Percentiles rank a stretch among this genome's conserved stretches.
phyloP scores from a whole-genome alignment of 2,113 vertebrate genomes.

The Corythornis vintsioides region DNA sequence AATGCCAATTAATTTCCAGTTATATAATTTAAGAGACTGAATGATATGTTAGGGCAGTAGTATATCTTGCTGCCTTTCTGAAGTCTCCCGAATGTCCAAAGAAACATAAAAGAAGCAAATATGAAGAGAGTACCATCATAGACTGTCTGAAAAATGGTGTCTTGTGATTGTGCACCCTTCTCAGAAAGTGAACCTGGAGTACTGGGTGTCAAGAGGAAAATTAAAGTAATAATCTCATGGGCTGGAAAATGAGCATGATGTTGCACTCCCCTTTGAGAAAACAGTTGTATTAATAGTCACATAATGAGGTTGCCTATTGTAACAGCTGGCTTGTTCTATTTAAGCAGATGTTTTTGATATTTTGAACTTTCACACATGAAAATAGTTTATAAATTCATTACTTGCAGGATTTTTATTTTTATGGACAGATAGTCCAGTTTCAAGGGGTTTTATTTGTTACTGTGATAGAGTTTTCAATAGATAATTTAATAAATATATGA shows the following conservation, averaged over 20 bases:
- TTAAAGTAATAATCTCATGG: background rate
- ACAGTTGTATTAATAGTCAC: background rate
- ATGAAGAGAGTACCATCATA: background rate
- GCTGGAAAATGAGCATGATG: background rate
- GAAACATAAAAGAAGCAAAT: background rate
- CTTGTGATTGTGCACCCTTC: background rate
- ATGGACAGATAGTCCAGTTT: background rate
- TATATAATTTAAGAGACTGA: background rate
- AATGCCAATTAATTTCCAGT: conserved; percentile 41
- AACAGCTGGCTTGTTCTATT: background rate
- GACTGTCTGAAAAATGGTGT: background rate
- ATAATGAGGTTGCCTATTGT: background rate
- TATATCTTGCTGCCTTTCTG: background rate
- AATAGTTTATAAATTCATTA: background rate
- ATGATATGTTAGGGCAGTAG: background rate
- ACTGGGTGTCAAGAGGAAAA: background rate
- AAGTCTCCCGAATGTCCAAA: background rate
- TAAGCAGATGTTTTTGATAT: background rate
- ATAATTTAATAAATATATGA: background rate
- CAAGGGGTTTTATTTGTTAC: background rate
- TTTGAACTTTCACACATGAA: background rate
- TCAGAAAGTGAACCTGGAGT: background rate
- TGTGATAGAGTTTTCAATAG: background rate
- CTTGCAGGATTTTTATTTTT: background rate
- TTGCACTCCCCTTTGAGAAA: background rate